Percentiles rank a stretch among this genome's conserved stretches.
These are phyloP conservation scores for Acleris cristana DNA, from an alignment of 2,888 invertebrate species.

Conservation along the genomic window DNA sequence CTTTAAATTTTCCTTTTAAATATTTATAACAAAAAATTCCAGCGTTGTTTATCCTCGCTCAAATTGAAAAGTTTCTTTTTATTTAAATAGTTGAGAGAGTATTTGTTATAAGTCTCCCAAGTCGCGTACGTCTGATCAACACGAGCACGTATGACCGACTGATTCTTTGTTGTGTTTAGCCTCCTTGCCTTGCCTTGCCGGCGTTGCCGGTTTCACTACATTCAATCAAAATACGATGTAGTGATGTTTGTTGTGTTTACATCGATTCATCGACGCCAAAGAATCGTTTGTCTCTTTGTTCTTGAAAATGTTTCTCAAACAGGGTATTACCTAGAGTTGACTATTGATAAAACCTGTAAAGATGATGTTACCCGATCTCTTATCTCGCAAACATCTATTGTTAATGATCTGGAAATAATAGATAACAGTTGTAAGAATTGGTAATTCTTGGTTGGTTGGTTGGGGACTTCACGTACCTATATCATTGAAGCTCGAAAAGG, in stretches of 20 bases:
- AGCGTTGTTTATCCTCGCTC: slow-evolving; percentile 9
- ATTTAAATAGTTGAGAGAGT: slow-evolving; percentile 13
- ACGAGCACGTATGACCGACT: slow-evolving; percentile 68
- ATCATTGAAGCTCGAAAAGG: too few species aligned
- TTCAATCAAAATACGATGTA: slow-evolving; percentile 61
- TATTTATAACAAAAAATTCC: not conserved
- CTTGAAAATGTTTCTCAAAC: not conserved
- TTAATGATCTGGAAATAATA: too few species aligned
- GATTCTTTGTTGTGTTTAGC: slow-evolving; percentile 80
- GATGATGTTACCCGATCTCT: not conserved
- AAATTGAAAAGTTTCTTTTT: slow-evolving; percentile 8
- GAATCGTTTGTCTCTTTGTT: slow-evolving; percentile 13
- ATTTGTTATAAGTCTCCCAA: slow-evolving; percentile 4
- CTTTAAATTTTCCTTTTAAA: slow-evolving; percentile 41
- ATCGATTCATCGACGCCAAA: slow-evolving; percentile 62
- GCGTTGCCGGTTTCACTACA: slow-evolving; percentile 66
- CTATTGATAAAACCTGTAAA: not conserved
- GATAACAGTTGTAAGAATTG: too few species aligned
- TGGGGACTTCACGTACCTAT: too few species aligned
- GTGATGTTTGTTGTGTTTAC: slow-evolving; percentile 72
- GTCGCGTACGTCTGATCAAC: slow-evolving; percentile 55
- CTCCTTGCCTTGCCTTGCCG: slow-evolving; percentile 47
- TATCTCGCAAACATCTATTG: not conserved
- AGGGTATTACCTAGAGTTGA: not conserved
- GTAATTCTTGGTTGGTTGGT: too few species aligned